Conservation (phyloP, 2,888 invertebrate species). For the Gisinianus flammeolus region DNA sequence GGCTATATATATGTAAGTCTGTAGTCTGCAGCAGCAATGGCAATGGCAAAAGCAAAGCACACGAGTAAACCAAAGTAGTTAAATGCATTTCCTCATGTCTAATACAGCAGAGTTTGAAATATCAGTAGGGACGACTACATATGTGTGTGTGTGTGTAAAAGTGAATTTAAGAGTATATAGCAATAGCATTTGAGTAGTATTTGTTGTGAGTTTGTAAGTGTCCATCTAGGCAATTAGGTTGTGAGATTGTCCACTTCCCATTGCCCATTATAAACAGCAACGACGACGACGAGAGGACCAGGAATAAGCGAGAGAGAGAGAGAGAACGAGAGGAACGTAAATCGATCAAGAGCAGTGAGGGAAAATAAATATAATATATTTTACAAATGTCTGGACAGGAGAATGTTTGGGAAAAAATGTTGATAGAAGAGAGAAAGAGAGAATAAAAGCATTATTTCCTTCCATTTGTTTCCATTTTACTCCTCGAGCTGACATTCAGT, state of each 20-base stretch:
- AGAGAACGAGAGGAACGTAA: neutral
- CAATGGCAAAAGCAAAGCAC: neutral
- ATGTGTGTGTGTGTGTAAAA: neutral
- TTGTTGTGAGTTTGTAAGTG: neutral
- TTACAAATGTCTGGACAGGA: constrained; percentile 5
- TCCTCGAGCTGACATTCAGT: constrained; percentile 26
- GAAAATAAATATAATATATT: neutral
- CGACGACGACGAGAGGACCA: neutral
- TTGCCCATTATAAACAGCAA: neutral
- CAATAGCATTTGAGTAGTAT: neutral
- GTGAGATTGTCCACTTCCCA: neutral
- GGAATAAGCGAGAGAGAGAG: neutral
- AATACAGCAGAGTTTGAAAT: neutral
- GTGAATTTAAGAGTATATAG: neutral
- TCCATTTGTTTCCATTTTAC: constrained; percentile 37
- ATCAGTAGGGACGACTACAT: neutral
- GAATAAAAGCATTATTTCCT: constrained; percentile 24
- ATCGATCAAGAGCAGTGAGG: constrained; percentile 10
- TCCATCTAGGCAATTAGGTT: neutral
- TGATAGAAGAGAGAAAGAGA: neutral
- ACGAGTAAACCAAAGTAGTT: too few relatives aligned
- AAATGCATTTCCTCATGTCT: too few relatives aligned
- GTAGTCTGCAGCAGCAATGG: neutral
- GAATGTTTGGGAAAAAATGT: neutral
- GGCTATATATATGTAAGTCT: neutral